Evolutionary conservation across 2,797 vertebrate species (phyloP).

Genomic region (Loriculus beryllinus): DNA sequence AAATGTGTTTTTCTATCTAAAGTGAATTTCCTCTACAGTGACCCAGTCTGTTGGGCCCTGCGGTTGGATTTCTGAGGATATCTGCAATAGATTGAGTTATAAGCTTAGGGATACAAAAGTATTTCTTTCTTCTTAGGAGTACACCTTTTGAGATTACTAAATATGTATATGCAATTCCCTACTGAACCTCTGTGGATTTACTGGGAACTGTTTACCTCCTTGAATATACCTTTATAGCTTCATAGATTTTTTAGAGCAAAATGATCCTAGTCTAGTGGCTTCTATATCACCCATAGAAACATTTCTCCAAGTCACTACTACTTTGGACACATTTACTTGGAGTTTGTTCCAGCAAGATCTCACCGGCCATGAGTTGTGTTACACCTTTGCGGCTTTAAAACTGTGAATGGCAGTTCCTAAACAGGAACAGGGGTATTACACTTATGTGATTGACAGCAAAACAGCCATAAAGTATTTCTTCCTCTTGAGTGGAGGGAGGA

Average conservation of each 20-base stretch:
- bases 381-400: neutral
- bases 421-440: neutral
- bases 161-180: neutral
- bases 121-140: neutral
- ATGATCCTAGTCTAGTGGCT: neutral
- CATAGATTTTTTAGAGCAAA: neutral
- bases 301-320: neutral
- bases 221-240: neutral
- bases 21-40: neutral
- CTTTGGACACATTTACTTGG: neutral
- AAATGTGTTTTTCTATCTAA: neutral
- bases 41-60: neutral
- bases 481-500: neutral
- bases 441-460: neutral
- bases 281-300: neutral
- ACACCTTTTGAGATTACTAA: neutral
- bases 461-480: neutral
- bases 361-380: neutral
- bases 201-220: neutral
- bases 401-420: neutral
- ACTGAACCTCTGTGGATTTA: neutral
- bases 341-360: neutral
- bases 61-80: neutral
- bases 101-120: neutral
- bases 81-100: slow-evolving; percentile 5